Conservation (phyloP, 2,113 vertebrate genomes). For the Pitta sordida region DNA sequence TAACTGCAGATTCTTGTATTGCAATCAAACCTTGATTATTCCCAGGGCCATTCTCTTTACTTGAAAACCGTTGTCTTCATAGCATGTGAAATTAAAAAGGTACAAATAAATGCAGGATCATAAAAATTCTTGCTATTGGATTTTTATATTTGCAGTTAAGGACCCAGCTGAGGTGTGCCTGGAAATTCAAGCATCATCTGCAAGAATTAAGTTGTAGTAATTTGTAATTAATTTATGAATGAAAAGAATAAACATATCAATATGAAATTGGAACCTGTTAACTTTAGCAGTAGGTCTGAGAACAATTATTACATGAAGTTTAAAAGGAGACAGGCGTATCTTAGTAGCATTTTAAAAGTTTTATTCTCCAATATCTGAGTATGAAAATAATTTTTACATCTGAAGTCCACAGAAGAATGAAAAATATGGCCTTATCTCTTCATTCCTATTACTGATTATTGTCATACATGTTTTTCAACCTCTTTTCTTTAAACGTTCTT, state of each 20-base stretch:
- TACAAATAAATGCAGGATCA: neutral
- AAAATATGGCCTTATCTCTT: neutral
- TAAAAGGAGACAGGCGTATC: neutral
- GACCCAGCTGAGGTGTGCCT: neutral
- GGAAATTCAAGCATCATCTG: neutral
- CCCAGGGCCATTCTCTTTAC: neutral
- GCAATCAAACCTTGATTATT: neutral
- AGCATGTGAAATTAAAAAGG: neutral
- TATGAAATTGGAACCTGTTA: neutral
- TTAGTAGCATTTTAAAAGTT: neutral
- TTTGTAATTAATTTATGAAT: neutral
- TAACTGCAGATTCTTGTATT: neutral
- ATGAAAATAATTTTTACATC: neutral
- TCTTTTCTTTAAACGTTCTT: neutral
- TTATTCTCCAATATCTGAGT: neutral
- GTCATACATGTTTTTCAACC: neutral
- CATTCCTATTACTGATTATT: neutral
- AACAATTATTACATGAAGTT: neutral
- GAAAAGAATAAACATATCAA: neutral
- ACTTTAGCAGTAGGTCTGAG: neutral
- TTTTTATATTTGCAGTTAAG: neutral
- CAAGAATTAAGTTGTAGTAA: neutral
- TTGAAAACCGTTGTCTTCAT: neutral
- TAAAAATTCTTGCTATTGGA: neutral
- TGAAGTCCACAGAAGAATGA: fast-evolving